These are phyloP conservation scores for Galago senegalensis DNA, from an alignment of 2,797 vertebrate species.

Conservation along the genomic window DNA sequence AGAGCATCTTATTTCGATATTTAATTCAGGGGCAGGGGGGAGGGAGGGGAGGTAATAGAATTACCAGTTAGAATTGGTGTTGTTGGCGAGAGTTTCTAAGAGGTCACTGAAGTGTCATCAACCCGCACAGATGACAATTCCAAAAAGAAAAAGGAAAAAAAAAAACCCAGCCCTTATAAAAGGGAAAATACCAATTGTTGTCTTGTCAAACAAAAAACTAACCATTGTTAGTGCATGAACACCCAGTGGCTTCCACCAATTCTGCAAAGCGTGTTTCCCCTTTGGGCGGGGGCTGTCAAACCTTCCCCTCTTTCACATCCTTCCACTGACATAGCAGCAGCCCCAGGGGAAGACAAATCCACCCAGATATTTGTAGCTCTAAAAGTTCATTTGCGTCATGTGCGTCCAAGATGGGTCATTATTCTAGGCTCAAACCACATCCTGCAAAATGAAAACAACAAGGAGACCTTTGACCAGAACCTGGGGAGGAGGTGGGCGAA, in stretches of 20 bases:
- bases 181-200: slow-evolving; percentile 89
- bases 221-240: slow-evolving; percentile 90
- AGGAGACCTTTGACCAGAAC: slow-evolving; percentile 89
- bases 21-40: slow-evolving; percentile 80
- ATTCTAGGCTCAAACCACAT: slow-evolving; percentile 93
- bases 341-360: slow-evolving; percentile 89
- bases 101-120: slow-evolving; percentile 90
- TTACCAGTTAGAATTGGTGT: slow-evolving; percentile 82
- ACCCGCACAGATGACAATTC: slow-evolving; percentile 88
- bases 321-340: slow-evolving; percentile 88
- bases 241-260: slow-evolving; percentile 91
- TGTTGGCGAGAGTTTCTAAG: slow-evolving; percentile 86
- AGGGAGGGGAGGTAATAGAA: slow-evolving; percentile 56
- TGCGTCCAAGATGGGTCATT: slow-evolving; percentile 90
- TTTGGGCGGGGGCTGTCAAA: slow-evolving; percentile 90
- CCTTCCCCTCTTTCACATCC: slow-evolving; percentile 89
- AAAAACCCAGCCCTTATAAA: slow-evolving; percentile 77
- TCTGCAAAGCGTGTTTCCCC: slow-evolving; percentile 90
- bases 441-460: slow-evolving; percentile 95
- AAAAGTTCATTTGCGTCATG: slow-evolving; percentile 94
- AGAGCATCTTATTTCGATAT: slow-evolving; percentile 86
- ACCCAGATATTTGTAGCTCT: slow-evolving; percentile 92
- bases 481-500: slow-evolving; percentile 58
- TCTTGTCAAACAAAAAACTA: slow-evolving; percentile 89
- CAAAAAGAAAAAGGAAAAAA: slow-evolving; percentile 75